Percentiles rank a stretch among this genome's conserved stretches.
phyloP scores from a whole-genome alignment of 2,797 vertebrate species.

The Australoheros facetus region DNA sequence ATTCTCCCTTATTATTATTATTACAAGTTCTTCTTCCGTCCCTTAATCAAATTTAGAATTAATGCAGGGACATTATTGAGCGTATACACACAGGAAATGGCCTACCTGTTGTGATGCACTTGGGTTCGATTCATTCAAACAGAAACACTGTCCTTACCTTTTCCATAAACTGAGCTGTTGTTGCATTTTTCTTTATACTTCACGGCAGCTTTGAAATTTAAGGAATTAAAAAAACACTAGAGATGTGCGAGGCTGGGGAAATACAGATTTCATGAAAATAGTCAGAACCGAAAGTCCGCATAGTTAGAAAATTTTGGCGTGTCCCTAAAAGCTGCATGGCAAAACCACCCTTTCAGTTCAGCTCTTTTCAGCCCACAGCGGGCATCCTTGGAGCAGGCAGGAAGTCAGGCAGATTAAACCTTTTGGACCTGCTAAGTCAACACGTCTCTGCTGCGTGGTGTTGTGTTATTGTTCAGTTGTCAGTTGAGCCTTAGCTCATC shows the following conservation, averaged over 20 bases:
- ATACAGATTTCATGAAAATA: constrained; percentile 13
- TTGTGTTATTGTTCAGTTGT: constrained; percentile 78
- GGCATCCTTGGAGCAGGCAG: constrained; percentile 72
- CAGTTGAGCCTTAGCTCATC: constrained; percentile 72
- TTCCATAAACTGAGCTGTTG: background rate
- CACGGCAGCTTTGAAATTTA: background rate
- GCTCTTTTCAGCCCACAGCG: constrained; percentile 53
- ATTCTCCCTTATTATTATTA: background rate
- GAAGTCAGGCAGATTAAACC: constrained; percentile 78
- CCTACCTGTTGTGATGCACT: background rate
- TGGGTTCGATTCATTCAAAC: background rate
- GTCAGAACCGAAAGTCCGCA: constrained; percentile 21
- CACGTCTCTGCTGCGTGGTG: constrained; percentile 70
- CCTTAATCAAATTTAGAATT: background rate
- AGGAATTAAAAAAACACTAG: background rate
- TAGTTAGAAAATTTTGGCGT: constrained; percentile 28
- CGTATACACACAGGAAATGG: background rate
- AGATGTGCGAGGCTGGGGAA: background rate
- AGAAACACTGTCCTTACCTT: background rate
- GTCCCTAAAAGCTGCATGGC: constrained; percentile 29
- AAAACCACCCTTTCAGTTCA: constrained; percentile 46
- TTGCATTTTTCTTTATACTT: background rate
- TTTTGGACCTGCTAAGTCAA: constrained; percentile 76
- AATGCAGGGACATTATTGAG: background rate
- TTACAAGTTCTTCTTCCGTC: background rate